These are phyloP conservation scores for Chrysaora quinquecirrha DNA, from an alignment of 30 jellyfish, hydroid and myxozoan species.

Conservation along the genomic window DNA sequence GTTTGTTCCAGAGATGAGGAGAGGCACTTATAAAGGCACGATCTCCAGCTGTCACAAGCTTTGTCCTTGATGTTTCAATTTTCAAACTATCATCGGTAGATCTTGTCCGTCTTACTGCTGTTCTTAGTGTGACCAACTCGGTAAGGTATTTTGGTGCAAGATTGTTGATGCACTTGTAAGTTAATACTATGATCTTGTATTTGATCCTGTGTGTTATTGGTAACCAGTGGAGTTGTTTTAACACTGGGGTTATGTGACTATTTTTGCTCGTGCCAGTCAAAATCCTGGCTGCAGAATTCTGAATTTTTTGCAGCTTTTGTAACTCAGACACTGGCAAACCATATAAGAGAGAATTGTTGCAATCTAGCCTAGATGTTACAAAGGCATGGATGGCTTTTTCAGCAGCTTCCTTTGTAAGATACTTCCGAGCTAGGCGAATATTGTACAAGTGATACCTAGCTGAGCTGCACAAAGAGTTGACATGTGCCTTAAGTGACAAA, in stretches of 20 bases:
- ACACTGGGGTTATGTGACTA: slow-evolving; percentile 24
- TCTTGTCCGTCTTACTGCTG: background rate
- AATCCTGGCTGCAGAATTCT: slow-evolving; percentile 32
- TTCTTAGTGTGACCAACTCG: background rate
- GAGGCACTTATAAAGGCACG: background rate
- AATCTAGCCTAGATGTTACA: background rate
- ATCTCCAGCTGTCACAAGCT: background rate
- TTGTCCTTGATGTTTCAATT: slow-evolving; percentile 2
- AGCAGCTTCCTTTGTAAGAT: background rate
- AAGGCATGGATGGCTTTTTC: slow-evolving; percentile 1
- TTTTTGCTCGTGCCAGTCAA: slow-evolving; percentile 30
- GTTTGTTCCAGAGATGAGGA: background rate
- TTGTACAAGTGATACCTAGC: background rate
- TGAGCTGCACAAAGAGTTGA: slow-evolving; percentile 4
- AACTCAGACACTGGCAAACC: background rate
- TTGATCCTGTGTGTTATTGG: slow-evolving; percentile 34
- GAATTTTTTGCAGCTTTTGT: slow-evolving; percentile 23
- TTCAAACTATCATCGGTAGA: background rate
- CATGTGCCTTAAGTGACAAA: background rate
- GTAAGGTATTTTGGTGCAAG: slow-evolving; percentile 4
- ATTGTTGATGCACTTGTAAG: slow-evolving; percentile 3
- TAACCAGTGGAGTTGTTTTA: slow-evolving; percentile 34
- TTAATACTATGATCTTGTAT: background rate
- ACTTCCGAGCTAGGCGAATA: background rate
- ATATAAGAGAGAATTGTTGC: background rate